Base-by-base conservation (phyloP, 2,113 vertebrate species). In the Gnathonemus echidnorhynchus region DNA sequence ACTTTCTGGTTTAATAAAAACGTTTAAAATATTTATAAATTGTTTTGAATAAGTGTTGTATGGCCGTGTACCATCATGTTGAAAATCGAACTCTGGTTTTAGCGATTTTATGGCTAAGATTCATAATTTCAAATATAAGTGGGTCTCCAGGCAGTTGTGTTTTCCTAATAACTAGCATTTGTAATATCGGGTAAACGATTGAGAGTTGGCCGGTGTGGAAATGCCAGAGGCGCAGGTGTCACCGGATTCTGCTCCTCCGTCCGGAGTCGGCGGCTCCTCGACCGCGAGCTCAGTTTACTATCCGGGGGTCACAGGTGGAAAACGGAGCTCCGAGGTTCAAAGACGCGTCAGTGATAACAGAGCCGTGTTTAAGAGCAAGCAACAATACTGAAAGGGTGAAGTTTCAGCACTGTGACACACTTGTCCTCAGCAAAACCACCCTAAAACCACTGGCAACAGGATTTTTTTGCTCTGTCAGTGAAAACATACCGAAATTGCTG, bases 261-360 rank as follows among this genome's bases (percentile, higher is more conserved):
- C 91, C 91, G 88, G 87, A 86, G 53, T 85, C 53, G 45, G 42
- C 58, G 87, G 56, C 74, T 90, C 87, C 66, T 86, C 88, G 90
- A 48, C 66, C 88, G 9, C 88, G 56, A 10, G 87, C 89, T 90
- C 88, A 83, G 87, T 62, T 86, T 87, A 86, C 93, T 46, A 93
- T 93, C 93, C 88, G 94, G 91, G 94, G 94, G 70, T 53, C 92
- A 94, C 94, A 94, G 94, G 94, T 96, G 95, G 91, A 92, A 94
- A 94, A 93, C 90, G 93, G 92, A 91, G 92, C 93, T 77, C 87
- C 88, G 95, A 92, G 94, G 93, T 93, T 95, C 94, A 95, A 56
- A 11, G 53, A 83, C 83, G 27, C 39, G 89, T 86, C 90, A 80
- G 13, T 80, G 74, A 42, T 21, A 80, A 80, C 35, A 80, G 74